Evolutionary conservation across 2,113 vertebrate genomes (phyloP), one percentile per base, ranked within the genome.

Genomic region (Pomatostomus ruficeps): DNA sequence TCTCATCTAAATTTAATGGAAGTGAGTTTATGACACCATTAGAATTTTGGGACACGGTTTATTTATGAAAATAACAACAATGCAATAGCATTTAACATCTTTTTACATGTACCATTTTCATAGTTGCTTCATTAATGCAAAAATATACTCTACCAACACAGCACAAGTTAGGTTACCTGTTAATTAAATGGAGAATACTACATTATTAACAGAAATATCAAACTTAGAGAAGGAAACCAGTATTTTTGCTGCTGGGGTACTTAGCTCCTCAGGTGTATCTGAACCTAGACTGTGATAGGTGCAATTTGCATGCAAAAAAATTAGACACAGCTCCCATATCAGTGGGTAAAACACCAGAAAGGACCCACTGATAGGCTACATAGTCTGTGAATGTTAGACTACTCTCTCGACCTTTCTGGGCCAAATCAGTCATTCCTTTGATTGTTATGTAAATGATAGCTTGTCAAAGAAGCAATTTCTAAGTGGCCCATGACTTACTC

Each of bases 61-160:
- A 97, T 97, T 97, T 89, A 97, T 88, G 89, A 98, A 96, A 94
- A 91, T 71, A 95, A 87, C 51, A 93, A 91, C 58, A 92, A 85
- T 29, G 51, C 81, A 93, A 72, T 49, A 96, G 79, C 74, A 91
- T 80, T 92, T 88, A 52, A 87, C 68, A 89, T 79, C 91, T 89
- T 65, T 95, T 95, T 84, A 94, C 18, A 46, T 43, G 38, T 71
- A 95, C 59, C 38, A 92, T 86, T 92, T 91, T 93, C 51, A 65
- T 35, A 83, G 46, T 46, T 93, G 75, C 67, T 85, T 92, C 84
- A 86, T 67, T 92, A 88, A 71, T 85, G 93, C 61, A 94, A 84
- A 96, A 93, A 96, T 85, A 96, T 36, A 93, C 42, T 93, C 55
- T 57, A 88, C 55, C 62, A 92, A 93, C 35, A 33, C 10, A 29